Base-by-base conservation (phyloP, 37 sponge, comb jelly and placozoan species). In the Agelas oroides region DNA sequence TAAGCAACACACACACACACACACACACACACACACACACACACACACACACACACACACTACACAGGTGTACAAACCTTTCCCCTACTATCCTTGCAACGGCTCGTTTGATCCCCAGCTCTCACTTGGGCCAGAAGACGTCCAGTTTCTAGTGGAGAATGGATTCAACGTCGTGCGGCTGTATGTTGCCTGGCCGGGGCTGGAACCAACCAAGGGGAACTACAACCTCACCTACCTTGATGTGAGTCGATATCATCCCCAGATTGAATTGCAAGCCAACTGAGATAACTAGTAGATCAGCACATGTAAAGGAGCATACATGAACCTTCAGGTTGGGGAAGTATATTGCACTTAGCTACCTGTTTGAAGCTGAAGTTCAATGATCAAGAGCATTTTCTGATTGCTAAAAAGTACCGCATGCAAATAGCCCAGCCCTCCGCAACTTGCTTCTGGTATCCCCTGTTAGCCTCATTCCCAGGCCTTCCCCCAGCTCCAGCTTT, bases 181-280 rank as follows among this genome's bases (percentile, higher is more conserved):
- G n/a, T 93, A 81, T 76, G 94, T 93, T 1, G 88, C 94, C 0
- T 93, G 94, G 94, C 89, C 83, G 11, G 94, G 94, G 23, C 83
- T 89, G 3, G 94, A 93, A 41, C 94, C 90, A 19, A 24, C 34
- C 24, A 81, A 78, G 62, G 94, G 85, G 23, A 52, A 69, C 32
- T 93, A 93, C 67, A 93, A 93, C 73, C 14, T 16, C 19, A 81
- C 94, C 63, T 93, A 93, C 41, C 71, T 93, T 6, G 82, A 89
- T 80, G 94, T 92, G 52, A 81, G 82, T 27, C 1, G 6, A 33
- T 78, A 21, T 14, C n/a, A n/a, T n/a, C n/a, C n/a, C n/a, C n/a
- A n/a, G n/a, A n/a, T n/a, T n/a, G n/a, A n/a, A n/a, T n/a, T n/a
- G n/a, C n/a, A n/a, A n/a, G n/a, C n/a, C n/a, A n/a, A n/a, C n/a